Evolutionary conservation across 1,140 invertebrate species (phyloP), one percentile per base, ranked within the genome.

Genomic region (Zaprionus gabonicus): DNA sequence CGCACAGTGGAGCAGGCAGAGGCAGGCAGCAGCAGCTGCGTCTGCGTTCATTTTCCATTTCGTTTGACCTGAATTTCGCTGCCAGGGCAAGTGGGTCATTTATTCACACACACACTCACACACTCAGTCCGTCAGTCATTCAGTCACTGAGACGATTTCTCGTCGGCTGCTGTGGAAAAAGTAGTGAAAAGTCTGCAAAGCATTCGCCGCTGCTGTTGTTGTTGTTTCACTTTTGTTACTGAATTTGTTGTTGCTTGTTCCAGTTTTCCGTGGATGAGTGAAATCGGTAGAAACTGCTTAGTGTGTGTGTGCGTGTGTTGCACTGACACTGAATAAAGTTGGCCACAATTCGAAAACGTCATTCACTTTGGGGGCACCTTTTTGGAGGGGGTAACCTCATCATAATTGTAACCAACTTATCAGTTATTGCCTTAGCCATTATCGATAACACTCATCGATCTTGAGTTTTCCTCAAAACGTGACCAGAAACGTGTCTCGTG

Each of bases 1-100:
- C 67, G 76, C 63, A 28, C 38, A 44, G 56, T 34, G 31, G 31
- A 3, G 31, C 31, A 34, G 31, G 31, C 31, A 34, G 20, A 0
- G 20, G 20, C 20, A 20, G 28, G 31, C 62, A 72, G 73, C 74
- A 44, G 60, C 66, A 41, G 76, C 66, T 3, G 56, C 28, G 15
- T 56, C 71, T 63, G 72, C 78, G 74, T 80, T 88, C 81, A 88
- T 88, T 91, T 91, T 91, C 88, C 81, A 91, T 91, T 91, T 91
- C 88, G 80, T 91, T 91, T 91, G 88, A 88, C 88, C 88, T 91
- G 79, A 63, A 91, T 91, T 91, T 91, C 88, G 79, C 78, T 82
- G 70, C 60, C 68, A 56, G 71, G 71, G 49, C 73, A 91, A 81
- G 72, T 90, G 86, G 85, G 88, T 91, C 84, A 85, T 56, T 60